These are phyloP conservation scores for Trematocara unimaculatum DNA, from an alignment of 2,113 vertebrate genomes.

Conservation along the genomic window DNA sequence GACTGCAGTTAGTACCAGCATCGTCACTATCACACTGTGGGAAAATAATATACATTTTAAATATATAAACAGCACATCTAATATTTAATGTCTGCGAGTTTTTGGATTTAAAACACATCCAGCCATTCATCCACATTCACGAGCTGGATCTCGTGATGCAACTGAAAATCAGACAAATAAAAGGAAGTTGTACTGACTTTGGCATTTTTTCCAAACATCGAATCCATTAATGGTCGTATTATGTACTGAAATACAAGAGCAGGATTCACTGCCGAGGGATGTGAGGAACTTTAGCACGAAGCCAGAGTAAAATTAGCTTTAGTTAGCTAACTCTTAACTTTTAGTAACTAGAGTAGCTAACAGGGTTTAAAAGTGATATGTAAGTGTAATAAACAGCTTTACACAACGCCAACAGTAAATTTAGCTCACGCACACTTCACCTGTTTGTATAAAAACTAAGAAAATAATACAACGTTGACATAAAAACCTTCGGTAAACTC, in stretches of 20 bases:
- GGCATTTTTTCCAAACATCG: not conserved
- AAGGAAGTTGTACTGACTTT: constrained; percentile 8
- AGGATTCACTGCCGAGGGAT: not conserved
- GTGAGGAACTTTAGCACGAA: not conserved
- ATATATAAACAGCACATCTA: not conserved
- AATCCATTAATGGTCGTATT: not conserved
- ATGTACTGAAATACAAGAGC: not conserved
- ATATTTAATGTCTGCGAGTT: not conserved
- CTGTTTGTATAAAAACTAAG: not conserved
- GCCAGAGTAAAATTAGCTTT: not conserved
- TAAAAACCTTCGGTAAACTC: not conserved
- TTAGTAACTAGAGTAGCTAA: not conserved
- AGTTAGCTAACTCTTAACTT: not conserved
- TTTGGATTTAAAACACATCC: not conserved
- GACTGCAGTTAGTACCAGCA: constrained; percentile 91
- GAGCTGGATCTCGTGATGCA: constrained; percentile 12
- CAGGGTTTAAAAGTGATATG: not conserved
- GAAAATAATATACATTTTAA: not conserved
- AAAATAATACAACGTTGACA: not conserved
- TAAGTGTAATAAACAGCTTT: not conserved
- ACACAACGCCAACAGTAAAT: not conserved
- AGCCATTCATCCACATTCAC: not conserved
- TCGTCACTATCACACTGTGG: constrained; percentile 89
- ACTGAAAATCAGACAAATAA: not conserved
- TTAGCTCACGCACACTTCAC: too few relatives aligned